phyloP scores from a whole-genome alignment of 2,888 invertebrate species.

The Philonicus albiceps region DNA sequence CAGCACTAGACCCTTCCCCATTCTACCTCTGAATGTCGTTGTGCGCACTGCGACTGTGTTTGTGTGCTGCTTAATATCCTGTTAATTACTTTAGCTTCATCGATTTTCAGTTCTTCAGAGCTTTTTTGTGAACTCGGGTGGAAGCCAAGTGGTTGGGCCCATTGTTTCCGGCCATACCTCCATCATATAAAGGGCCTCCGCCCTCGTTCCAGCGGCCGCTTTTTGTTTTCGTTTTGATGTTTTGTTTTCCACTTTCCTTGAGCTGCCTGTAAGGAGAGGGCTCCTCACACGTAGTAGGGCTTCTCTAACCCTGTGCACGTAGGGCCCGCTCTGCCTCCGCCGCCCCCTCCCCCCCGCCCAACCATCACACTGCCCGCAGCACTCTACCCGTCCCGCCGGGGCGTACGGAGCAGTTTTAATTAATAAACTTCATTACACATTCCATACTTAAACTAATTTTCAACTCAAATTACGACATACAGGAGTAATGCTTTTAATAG shows the following conservation, averaged over 20 bases:
- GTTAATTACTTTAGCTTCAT: constrained; percentile 49
- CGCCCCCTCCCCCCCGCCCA: neutral
- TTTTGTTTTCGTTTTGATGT: constrained; percentile 36
- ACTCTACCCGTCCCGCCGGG: constrained; percentile 1
- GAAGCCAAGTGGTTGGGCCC: neutral
- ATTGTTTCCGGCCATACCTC: neutral
- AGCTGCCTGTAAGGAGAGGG: neutral
- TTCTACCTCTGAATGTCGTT: constrained; percentile 5
- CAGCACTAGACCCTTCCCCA: neutral
- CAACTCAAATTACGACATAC: constrained; percentile 54
- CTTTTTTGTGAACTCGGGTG: constrained; percentile 40
- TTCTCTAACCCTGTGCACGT: neutral
- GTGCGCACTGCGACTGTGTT: constrained; percentile 29
- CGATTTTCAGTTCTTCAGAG: constrained; percentile 47
- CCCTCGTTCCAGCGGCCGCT: neutral
- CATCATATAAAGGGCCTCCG: constrained; percentile 11
- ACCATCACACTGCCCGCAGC: neutral
- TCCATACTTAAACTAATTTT: constrained; percentile 54
- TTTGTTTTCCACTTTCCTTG: constrained; percentile 39
- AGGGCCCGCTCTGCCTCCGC: neutral
- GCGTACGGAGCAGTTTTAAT: constrained; percentile 53
- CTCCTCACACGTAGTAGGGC: neutral
- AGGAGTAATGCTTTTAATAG: constrained; percentile 53
- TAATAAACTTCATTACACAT: constrained; percentile 55
- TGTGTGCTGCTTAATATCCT: constrained; percentile 49